Conservation (phyloP, 1,140 invertebrate species). For the Lordiphosa clarofinis region DNA sequence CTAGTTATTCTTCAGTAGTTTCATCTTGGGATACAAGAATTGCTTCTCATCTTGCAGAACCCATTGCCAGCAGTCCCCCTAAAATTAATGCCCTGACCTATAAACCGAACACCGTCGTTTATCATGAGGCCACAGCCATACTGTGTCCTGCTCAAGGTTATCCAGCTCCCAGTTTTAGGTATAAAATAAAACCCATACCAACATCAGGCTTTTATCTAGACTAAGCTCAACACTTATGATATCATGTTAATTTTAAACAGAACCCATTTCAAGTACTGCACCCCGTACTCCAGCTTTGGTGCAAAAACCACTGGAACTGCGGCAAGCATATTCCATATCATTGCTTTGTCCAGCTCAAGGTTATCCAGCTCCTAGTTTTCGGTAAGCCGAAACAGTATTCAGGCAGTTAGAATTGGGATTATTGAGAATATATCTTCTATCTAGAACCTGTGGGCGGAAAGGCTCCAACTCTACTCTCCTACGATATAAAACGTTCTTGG, state of each 20-base stretch:
- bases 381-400: slow-evolving; percentile 62
- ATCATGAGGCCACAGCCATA: slow-evolving; percentile 79
- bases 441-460: slow-evolving; percentile 86
- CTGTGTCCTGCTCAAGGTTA: slow-evolving; percentile 87
- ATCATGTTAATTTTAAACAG: slow-evolving; percentile 67
- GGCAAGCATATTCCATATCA: slow-evolving; percentile 79
- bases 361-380: slow-evolving; percentile 82
- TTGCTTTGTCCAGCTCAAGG: slow-evolving; percentile 84
- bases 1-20: neutral
- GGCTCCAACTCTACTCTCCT: slow-evolving; percentile 84
- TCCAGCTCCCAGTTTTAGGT: slow-evolving; percentile 83
- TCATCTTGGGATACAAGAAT: neutral
- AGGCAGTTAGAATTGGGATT: neutral
- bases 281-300: slow-evolving; percentile 75
- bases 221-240: neutral
- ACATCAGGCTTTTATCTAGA: slow-evolving; percentile 30
- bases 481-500: slow-evolving; percentile 82
- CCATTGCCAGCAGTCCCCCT: slow-evolving; percentile 85
- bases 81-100: slow-evolving; percentile 77
- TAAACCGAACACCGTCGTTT: slow-evolving; percentile 57
- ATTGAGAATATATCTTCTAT: neutral
- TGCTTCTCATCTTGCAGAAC: slow-evolving; percentile 81
- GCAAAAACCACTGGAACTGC: slow-evolving; percentile 57
- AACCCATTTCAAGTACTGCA: slow-evolving; percentile 83
- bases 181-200: slow-evolving; percentile 50